A percentile compares a stretch with the other conserved stretches of the same genome.
These are phyloP conservation scores for Etia nguti DNA, from an alignment of 2,113 vertebrate species.

Conservation along the genomic window DNA sequence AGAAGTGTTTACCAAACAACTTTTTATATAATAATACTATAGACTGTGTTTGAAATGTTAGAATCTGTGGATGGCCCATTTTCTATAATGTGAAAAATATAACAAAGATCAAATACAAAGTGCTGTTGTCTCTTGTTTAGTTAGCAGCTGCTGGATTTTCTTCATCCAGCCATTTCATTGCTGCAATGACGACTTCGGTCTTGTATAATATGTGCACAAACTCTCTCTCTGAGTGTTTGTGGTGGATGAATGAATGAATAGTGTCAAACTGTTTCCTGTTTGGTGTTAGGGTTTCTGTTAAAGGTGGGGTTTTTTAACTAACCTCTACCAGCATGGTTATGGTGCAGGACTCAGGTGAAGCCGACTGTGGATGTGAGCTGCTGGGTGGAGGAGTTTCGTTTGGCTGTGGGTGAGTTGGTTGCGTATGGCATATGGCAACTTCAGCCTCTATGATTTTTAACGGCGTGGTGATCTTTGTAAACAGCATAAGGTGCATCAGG, in stretches of 20 bases:
- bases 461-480: too few species aligned
- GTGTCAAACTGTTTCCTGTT: neutral
- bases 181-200: neutral
- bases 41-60: neutral
- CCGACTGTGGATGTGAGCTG: too few species aligned
- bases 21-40: neutral
- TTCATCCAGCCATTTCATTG: neutral
- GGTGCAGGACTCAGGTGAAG: too few species aligned
- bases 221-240: neutral
- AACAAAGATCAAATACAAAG: neutral
- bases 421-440: too few species aligned
- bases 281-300: neutral
- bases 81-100: neutral
- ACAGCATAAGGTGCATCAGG: neutral
- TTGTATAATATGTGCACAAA: rapidly evolving
- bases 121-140: neutral
- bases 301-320: rapidly evolving
- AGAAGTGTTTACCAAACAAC: neutral
- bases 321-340: neutral
- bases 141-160: neutral
- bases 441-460: too few species aligned
- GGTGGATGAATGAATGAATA: neutral
- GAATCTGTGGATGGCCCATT: neutral
- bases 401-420: too few species aligned
- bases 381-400: too few species aligned